Evolutionary conservation across 2,888 invertebrate genomes (phyloP).

Genomic region (Callyntrura guangdongensis): DNA sequence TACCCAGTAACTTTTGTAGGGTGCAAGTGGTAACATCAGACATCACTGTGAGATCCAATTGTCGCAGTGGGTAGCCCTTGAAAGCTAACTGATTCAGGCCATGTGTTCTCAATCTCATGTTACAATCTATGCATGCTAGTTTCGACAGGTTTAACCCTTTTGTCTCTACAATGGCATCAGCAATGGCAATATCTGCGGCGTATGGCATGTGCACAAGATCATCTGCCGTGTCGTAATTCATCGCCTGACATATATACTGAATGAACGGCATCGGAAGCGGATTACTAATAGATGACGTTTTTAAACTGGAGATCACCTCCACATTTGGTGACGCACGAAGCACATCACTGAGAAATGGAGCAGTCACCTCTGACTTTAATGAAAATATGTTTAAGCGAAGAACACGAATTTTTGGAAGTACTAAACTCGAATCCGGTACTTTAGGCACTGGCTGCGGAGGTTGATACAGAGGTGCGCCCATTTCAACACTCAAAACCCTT

Average conservation of each 20-base stretch:
- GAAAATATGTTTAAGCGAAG: slow-evolving; percentile 81
- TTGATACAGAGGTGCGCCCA: background rate
- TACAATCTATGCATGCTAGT: slow-evolving; percentile 76
- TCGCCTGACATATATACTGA: slow-evolving; percentile 80
- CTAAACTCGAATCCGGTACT: slow-evolving; percentile 23
- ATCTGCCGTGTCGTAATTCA: slow-evolving; percentile 81
- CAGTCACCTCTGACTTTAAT: slow-evolving; percentile 78
- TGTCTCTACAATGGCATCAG: slow-evolving; percentile 79
- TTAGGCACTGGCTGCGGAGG: background rate
- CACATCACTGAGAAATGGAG: slow-evolving; percentile 80
- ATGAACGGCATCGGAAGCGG: slow-evolving; percentile 82
- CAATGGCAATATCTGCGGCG: slow-evolving; percentile 78
- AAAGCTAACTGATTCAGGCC: slow-evolving; percentile 70
- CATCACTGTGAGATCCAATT: slow-evolving; percentile 80
- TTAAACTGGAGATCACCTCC: slow-evolving; percentile 78
- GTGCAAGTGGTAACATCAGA: slow-evolving; percentile 77
- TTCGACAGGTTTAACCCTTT: slow-evolving; percentile 74
- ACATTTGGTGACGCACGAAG: slow-evolving; percentile 80
- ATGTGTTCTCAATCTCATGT: slow-evolving; percentile 76
- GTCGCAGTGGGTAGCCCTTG: slow-evolving; percentile 74
- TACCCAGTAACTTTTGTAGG: slow-evolving; percentile 69
- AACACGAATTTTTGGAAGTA: slow-evolving; percentile 79
- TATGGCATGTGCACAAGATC: slow-evolving; percentile 81
- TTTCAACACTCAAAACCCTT: background rate
- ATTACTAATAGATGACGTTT: slow-evolving; percentile 74